Conservation (phyloP, 2,113 vertebrate genomes). For the Ophthalmotilapia sp. region DNA sequence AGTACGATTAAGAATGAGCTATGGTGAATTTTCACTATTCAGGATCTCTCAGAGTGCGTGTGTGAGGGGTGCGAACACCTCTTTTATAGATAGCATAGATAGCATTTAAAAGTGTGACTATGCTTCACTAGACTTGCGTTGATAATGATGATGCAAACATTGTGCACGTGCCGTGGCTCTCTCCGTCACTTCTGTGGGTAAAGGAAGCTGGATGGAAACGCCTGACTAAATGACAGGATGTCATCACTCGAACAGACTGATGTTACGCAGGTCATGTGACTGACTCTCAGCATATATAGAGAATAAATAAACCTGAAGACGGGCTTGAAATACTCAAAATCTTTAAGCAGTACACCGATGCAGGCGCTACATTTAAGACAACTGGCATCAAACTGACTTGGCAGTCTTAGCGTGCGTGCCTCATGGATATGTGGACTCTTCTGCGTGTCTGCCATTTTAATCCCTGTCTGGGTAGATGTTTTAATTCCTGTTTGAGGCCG, state of each 20-base stretch:
- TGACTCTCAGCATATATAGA: background rate
- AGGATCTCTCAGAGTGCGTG: background rate
- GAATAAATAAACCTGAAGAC: background rate
- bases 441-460: background rate
- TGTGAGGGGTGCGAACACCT: background rate
- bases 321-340: background rate
- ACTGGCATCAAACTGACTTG: slow-evolving; percentile 30
- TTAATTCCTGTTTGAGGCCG: slow-evolving; percentile 18
- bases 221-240: background rate
- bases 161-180: background rate
- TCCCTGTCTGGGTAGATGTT: slow-evolving; percentile 19
- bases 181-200: background rate
- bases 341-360: background rate
- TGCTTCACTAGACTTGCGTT: background rate
- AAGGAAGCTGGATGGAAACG: background rate
- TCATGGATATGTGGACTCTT: slow-evolving; percentile 5
- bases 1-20: background rate
- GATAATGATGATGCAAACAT: background rate
- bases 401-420: slow-evolving; percentile 2
- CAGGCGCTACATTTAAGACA: slow-evolving; percentile 10
- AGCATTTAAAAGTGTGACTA: background rate
- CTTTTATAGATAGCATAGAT: background rate
- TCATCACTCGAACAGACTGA: background rate
- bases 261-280: background rate
- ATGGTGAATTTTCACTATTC: background rate